A percentile compares a stretch with the other conserved stretches of the same genome.
These are phyloP conservation scores for Tenthredo scrophulariae DNA, from an alignment of 2,888 invertebrate genomes.

Conservation along the genomic window DNA sequence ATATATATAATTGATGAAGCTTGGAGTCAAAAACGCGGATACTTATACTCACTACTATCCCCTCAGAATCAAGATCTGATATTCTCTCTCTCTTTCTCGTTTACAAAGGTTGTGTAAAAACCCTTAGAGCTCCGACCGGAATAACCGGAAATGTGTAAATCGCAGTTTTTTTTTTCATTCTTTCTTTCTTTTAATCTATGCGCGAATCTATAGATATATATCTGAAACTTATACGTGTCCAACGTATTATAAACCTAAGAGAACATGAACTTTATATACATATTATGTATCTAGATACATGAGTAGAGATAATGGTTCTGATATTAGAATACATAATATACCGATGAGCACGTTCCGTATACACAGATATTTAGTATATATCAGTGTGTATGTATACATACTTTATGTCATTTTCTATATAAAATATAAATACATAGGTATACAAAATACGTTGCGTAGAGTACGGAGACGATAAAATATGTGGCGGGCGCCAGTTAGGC, in stretches of 20 bases:
- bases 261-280: background rate
- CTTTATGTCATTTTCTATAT: background rate
- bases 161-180: background rate
- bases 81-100: background rate
- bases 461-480: slow-evolving; percentile 65
- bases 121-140: background rate
- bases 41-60: background rate
- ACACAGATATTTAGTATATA: background rate
- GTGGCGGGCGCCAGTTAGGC: slow-evolving; percentile 69
- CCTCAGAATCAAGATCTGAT: background rate
- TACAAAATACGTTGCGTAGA: background rate
- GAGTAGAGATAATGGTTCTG: background rate
- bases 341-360: background rate
- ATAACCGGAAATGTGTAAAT: slow-evolving; percentile 4
- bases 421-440: background rate
- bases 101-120: background rate
- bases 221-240: background rate
- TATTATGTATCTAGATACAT: background rate
- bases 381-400: background rate
- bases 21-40: background rate
- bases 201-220: slow-evolving; percentile 2
- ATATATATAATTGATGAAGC: background rate
- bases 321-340: slow-evolving; percentile 4
- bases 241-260: background rate
- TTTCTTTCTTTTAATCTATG: background rate